Evolutionary conservation across 2,888 invertebrate genomes (phyloP).

Genomic region (Amblyteles armatorius): DNA sequence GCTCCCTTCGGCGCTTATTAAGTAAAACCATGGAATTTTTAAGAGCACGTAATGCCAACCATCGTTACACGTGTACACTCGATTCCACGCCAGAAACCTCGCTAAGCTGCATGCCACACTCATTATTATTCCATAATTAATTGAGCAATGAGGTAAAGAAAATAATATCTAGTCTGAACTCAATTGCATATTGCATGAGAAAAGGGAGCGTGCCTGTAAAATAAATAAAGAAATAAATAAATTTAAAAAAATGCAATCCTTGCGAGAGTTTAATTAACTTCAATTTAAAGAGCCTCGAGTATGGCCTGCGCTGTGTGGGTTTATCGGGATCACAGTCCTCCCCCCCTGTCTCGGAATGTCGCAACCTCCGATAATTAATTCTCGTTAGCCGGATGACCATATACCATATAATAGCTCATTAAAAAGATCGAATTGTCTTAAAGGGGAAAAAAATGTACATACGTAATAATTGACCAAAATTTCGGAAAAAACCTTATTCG

Average conservation of each 20-base stretch:
- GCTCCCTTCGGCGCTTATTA: conserved; percentile 55
- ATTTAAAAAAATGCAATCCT: not conserved
- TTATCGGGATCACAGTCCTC: conserved; percentile 37
- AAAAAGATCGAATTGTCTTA: not conserved
- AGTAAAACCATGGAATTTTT: conserved; percentile 61
- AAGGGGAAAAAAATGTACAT: not conserved
- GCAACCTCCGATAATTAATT: conserved; percentile 17
- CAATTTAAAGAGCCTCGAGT: conserved; percentile 8
- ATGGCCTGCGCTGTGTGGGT: not conserved
- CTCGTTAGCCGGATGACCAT: not conserved
- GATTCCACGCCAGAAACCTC: conserved; percentile 2
- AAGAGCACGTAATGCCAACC: conserved; percentile 47
- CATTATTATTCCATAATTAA: conserved; percentile 52
- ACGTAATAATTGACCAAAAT: not conserved
- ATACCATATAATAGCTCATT: conserved; percentile 8
- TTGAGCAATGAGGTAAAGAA: conserved; percentile 43
- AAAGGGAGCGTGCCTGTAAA: not conserved
- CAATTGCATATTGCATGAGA: not conserved
- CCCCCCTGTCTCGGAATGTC: conserved; percentile 17
- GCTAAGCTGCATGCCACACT: conserved; percentile 9
- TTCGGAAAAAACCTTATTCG: not conserved
- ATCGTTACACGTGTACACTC: conserved; percentile 22
- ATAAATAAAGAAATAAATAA: not conserved
- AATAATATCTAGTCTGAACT: not conserved
- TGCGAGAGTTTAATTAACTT: conserved; percentile 16